Conservation (phyloP, 2,888 invertebrate species). For the Yponomeuta malinellus region DNA sequence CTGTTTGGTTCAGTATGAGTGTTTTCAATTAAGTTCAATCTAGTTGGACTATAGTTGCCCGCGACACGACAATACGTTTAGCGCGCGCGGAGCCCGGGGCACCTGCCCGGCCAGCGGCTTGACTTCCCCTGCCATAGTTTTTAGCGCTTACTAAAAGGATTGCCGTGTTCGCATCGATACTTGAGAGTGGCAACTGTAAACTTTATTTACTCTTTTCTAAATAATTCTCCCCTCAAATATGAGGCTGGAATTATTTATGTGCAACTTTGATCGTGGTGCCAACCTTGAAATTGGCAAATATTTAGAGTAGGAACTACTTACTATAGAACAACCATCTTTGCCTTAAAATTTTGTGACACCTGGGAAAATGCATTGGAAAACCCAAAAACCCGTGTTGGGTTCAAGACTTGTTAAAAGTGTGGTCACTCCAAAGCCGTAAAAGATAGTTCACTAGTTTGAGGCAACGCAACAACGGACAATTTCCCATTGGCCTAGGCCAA, state of each 20-base stretch:
- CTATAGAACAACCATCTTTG: no score
- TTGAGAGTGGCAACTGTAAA: constrained; percentile 16
- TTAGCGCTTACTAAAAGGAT: constrained; percentile 69
- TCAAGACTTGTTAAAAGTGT: no score
- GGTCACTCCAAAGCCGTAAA: no score
- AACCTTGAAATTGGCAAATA: not conserved
- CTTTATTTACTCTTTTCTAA: constrained; percentile 3
- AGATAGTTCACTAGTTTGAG: no score
- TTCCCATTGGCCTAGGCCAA: no score
- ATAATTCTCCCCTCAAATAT: not conserved
- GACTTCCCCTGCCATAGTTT: constrained; percentile 61
- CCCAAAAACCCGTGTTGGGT: no score
- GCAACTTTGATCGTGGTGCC: not conserved
- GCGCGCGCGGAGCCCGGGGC: constrained; percentile 31
- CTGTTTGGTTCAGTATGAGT: constrained; percentile 64
- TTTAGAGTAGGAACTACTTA: no score
- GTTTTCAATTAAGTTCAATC: constrained; percentile 61
- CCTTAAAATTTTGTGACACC: no score
- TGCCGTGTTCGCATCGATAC: constrained; percentile 46
- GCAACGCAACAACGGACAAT: no score
- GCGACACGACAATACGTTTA: constrained; percentile 72
- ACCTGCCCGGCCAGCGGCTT: constrained; percentile 38
- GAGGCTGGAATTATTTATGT: not conserved
- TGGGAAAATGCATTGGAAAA: no score
- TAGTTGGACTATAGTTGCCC: constrained; percentile 63